phyloP scores from a whole-genome alignment of 2,888 invertebrate species.

The Stegana nigrithorax region DNA sequence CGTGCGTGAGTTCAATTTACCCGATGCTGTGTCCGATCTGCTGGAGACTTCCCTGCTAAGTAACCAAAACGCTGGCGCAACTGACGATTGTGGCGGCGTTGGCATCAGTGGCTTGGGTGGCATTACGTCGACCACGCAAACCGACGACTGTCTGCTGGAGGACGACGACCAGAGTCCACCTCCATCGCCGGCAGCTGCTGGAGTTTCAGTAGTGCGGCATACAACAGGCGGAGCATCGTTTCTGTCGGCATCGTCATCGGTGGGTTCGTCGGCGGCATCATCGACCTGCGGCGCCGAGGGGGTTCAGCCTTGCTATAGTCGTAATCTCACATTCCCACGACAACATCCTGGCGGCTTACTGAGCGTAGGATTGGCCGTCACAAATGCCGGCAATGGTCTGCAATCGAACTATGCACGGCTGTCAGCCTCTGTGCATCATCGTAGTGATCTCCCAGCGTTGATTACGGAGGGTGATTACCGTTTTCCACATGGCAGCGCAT shows the following conservation, averaged over 20 bases:
- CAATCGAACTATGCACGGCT: conserved; percentile 60
- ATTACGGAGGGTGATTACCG: conserved; percentile 75
- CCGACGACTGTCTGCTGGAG: conserved; percentile 57
- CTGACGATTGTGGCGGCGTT: conserved; percentile 35
- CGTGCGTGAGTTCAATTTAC: conserved; percentile 93
- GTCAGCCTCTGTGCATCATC: conserved; percentile 66
- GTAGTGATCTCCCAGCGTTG: conserved; percentile 75
- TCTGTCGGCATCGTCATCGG: conserved; percentile 66
- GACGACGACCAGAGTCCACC: conserved; percentile 64
- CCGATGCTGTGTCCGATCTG: conserved; percentile 86
- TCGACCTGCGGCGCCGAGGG: conserved; percentile 53
- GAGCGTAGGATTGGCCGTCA: conserved; percentile 44
- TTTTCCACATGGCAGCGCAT: conserved; percentile 56
- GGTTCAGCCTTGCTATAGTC: conserved; percentile 71
- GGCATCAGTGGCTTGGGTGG: conserved; percentile 33
- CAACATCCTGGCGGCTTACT: conserved; percentile 61
- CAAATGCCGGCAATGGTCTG: conserved; percentile 46
- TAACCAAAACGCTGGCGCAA: conserved; percentile 41
- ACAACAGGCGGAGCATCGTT: conserved; percentile 41
- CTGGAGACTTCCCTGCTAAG: conserved; percentile 72
- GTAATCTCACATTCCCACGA: conserved; percentile 76
- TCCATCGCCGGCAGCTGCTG: conserved; percentile 69
- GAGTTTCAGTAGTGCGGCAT: conserved; percentile 46
- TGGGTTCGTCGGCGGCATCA: conserved; percentile 49
- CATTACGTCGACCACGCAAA: conserved; percentile 51